Conservation (phyloP, 2,113 vertebrate species). For the Grallaria varia region DNA sequence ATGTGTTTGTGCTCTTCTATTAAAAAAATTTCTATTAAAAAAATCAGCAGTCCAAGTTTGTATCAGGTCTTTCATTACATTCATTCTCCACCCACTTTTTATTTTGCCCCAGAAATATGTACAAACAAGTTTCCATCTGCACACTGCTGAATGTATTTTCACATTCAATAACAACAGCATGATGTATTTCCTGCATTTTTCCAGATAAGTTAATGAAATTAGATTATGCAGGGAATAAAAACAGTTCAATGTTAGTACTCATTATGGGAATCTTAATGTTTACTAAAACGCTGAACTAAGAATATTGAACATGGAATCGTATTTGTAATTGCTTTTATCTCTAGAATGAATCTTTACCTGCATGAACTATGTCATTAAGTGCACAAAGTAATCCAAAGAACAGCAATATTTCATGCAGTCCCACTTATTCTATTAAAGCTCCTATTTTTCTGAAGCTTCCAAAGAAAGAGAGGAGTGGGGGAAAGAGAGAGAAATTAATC, state of each 20-base stretch:
- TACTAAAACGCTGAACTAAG: slow-evolving; percentile 13
- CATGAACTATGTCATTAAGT: not conserved
- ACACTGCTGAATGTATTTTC: not conserved
- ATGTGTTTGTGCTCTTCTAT: not conserved
- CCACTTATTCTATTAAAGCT: not conserved
- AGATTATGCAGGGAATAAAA: slow-evolving; percentile 14
- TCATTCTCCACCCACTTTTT: slow-evolving; percentile 2
- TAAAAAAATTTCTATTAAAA: slow-evolving; percentile 38
- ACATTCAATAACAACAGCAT: not conserved
- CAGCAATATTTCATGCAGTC: not conserved
- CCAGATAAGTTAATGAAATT: slow-evolving; percentile 12
- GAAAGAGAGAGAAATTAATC: not conserved
- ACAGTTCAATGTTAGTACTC: not conserved
- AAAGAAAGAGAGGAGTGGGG: not conserved
- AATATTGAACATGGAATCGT: not conserved
- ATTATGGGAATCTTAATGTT: not conserved
- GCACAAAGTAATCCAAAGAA: not conserved
- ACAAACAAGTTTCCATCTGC: not conserved
- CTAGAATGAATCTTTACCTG: not conserved
- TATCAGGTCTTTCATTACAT: not conserved
- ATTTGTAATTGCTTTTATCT: slow-evolving; percentile 8
- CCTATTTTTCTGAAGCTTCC: not conserved
- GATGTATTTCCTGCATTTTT: slow-evolving; percentile 15
- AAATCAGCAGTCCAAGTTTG: not conserved
- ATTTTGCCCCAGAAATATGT: not conserved